phyloP scores from a whole-genome alignment of 2,113 vertebrate species.

The Cyprinus carpio region DNA sequence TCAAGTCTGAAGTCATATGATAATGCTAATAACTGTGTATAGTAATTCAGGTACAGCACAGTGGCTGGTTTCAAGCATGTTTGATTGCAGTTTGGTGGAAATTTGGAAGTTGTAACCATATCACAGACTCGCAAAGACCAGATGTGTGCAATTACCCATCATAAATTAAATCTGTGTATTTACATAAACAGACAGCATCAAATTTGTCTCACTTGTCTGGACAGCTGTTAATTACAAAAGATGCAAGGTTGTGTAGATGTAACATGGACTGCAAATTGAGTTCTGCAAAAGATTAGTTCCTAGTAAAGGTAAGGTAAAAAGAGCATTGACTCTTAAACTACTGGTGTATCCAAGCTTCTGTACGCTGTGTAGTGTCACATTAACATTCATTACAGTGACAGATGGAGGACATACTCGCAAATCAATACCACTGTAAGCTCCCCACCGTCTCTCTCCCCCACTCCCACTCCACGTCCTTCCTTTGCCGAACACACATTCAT shows the following conservation, averaged over 20 bases:
- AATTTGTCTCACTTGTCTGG: slow-evolving; percentile 41
- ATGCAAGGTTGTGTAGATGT: neutral
- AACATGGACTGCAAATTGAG: neutral
- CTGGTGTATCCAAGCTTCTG: slow-evolving; percentile 15
- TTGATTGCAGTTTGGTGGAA: slow-evolving; percentile 43
- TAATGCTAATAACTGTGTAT: slow-evolving; percentile 38
- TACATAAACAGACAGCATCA: slow-evolving; percentile 44
- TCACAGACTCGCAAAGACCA: slow-evolving; percentile 33
- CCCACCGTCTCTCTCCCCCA: neutral
- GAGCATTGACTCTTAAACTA: neutral
- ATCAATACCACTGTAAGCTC: slow-evolving; percentile 32
- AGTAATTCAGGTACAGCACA: slow-evolving; percentile 26
- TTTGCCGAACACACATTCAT: slow-evolving; percentile 27
- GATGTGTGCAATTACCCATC: slow-evolving; percentile 46
- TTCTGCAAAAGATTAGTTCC: neutral
- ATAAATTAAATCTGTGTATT: slow-evolving; percentile 47
- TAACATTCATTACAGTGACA: slow-evolving; percentile 36
- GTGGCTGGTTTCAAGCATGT: slow-evolving; percentile 25
- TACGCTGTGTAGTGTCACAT: slow-evolving; percentile 12
- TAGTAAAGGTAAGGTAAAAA: neutral
- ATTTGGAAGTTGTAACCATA: slow-evolving; percentile 38
- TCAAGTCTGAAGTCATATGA: slow-evolving; percentile 14
- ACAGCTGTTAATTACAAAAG: slow-evolving; percentile 1
- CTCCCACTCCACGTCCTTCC: neutral
- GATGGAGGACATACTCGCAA: neutral